A percentile compares a stretch with the other conserved stretches of the same genome.
Conservation (phyloP, 2,888 invertebrate genomes). For the Patella ulyssiponensis region DNA sequence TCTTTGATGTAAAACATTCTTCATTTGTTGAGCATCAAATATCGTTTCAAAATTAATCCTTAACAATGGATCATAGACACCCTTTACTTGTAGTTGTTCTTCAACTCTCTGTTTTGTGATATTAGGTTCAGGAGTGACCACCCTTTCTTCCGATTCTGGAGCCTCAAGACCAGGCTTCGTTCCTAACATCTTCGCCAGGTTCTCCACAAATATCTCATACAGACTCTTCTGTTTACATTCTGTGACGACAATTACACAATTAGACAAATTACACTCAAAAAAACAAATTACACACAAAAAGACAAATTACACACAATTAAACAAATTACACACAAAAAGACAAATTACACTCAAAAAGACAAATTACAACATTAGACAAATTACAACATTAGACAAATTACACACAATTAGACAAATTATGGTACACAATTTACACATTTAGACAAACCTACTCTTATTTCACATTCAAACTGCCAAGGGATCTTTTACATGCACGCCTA, state of each 20-base stretch:
- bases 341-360: too few species aligned
- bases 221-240: conserved; percentile 26
- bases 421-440: too few species aligned
- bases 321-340: too few species aligned
- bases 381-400: too few species aligned
- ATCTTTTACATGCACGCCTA: too few species aligned
- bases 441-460: too few species aligned
- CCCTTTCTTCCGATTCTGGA: conserved; percentile 19
- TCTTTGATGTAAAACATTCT: neutral
- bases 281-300: too few species aligned
- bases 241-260: neutral
- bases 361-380: too few species aligned
- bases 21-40: conserved; percentile 26
- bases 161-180: conserved; percentile 25
- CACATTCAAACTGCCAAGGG: too few species aligned
- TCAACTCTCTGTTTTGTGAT: conserved; percentile 45
- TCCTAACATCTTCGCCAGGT: conserved; percentile 50
- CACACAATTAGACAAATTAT: too few species aligned
- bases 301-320: too few species aligned
- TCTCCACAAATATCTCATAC: conserved; percentile 57
- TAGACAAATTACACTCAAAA: too few species aligned
- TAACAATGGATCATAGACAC: conserved; percentile 55
- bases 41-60: conserved; percentile 56
- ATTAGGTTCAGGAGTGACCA: conserved; percentile 23
- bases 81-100: conserved; percentile 54